phyloP scores from a whole-genome alignment of 2,113 vertebrate genomes.

The Ophiodon elongatus region DNA sequence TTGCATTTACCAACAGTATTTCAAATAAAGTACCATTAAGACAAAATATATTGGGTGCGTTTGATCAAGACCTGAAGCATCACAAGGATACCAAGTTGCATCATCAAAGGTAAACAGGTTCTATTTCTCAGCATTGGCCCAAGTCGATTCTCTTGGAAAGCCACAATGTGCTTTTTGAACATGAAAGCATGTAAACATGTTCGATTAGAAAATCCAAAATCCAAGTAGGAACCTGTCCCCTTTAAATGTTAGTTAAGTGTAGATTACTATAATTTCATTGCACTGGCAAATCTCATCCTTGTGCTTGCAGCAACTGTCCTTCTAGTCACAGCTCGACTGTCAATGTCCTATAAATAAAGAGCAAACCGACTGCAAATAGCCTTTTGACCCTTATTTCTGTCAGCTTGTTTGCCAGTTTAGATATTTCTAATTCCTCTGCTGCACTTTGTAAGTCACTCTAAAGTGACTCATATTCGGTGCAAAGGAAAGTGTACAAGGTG shows the following conservation, averaged over 20 bases:
- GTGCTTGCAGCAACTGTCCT: constrained; percentile 19
- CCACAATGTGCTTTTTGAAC: no score
- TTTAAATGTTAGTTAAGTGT: neutral
- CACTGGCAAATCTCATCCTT: neutral
- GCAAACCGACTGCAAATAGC: constrained; percentile 15
- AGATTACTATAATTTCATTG: constrained; percentile 14
- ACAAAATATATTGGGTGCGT: no score
- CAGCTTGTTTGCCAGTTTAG: neutral
- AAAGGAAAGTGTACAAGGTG: neutral
- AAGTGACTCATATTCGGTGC: neutral
- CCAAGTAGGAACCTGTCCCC: neutral
- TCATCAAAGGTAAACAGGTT: neutral
- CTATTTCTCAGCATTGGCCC: neutral
- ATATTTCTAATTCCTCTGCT: constrained; percentile 14
- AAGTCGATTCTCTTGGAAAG: neutral
- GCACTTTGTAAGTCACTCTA: neutral
- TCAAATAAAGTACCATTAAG: neutral
- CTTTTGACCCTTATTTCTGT: constrained; percentile 15
- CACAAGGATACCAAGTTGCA: neutral
- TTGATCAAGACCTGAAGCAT: neutral
- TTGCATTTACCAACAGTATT: neutral
- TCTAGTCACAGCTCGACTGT: constrained; percentile 2
- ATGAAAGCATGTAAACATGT: no score
- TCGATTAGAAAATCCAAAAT: no score
- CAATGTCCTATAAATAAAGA: constrained; percentile 35